Evolutionary conservation across 2,888 invertebrate species (phyloP).

Genomic region (Gnatocerus cornutus): DNA sequence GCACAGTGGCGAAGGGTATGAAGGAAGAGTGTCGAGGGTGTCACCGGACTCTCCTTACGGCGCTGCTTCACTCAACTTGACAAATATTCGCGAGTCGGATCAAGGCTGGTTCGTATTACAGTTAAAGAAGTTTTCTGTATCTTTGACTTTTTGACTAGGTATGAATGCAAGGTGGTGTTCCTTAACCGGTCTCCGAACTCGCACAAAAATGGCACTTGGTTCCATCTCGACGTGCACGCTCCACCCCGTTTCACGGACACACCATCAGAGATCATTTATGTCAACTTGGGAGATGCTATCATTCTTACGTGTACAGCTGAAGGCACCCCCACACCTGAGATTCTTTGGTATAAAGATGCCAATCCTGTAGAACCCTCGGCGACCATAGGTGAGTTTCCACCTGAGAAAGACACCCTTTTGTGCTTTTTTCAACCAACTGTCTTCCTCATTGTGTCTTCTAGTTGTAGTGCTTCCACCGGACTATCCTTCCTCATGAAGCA

Average conservation of each 20-base stretch:
- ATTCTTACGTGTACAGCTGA: constrained; percentile 97
- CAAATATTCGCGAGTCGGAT: constrained; percentile 93
- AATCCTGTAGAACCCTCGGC: constrained; percentile 92
- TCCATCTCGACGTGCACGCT: constrained; percentile 97
- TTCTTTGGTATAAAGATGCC: constrained; percentile 97
- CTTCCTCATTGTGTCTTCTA: no score
- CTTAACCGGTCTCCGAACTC: constrained; percentile 94
- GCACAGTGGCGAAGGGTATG: constrained; percentile 95
- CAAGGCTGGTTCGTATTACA: constrained; percentile 94
- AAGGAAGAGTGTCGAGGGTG: constrained; percentile 92
- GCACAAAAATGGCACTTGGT: constrained; percentile 97
- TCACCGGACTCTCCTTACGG: constrained; percentile 91
- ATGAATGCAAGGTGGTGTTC: constrained; percentile 85
- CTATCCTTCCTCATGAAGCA: constrained; percentile 13
- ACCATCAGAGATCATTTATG: constrained; percentile 96
- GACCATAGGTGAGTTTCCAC: constrained; percentile 75
- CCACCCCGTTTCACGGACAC: constrained; percentile 96
- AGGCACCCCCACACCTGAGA: constrained; percentile 96
- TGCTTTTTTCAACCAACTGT: no score
- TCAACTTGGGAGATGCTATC: constrained; percentile 96
- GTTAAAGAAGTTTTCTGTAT: no score
- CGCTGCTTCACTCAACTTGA: constrained; percentile 95
- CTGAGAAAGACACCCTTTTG: no score
- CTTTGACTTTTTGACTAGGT: no score
- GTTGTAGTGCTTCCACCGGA: constrained; percentile 15